Percentiles rank a stretch among this genome's conserved stretches.
Evolutionary conservation across 2,113 vertebrate genomes (phyloP).

Genomic region (Halichoeres trimaculatus): DNA sequence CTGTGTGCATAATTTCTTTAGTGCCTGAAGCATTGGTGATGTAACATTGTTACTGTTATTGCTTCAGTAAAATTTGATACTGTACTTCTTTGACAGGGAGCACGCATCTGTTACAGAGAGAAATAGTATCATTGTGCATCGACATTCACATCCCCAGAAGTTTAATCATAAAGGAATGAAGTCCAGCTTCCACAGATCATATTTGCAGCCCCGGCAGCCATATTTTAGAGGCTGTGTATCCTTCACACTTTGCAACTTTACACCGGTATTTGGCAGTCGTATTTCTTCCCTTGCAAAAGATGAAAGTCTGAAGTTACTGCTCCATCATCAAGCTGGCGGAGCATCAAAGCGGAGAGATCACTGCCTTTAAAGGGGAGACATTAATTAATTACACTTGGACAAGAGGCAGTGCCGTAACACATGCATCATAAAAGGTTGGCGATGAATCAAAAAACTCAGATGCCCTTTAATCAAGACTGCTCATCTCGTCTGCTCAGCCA

Average conservation of each 20-base stretch:
- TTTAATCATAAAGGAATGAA: background rate
- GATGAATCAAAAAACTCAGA: background rate
- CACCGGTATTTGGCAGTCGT: background rate
- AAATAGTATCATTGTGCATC: background rate
- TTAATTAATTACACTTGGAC: conserved; percentile 5
- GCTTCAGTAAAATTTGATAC: background rate
- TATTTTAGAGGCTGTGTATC: background rate
- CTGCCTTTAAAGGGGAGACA: background rate
- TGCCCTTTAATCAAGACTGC: background rate
- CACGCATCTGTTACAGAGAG: background rate
- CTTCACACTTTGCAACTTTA: background rate
- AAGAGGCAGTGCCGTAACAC: background rate
- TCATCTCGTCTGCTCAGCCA: background rate
- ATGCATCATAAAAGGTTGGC: background rate
- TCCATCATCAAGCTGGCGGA: background rate
- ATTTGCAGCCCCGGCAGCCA: background rate
- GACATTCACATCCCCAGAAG: background rate
- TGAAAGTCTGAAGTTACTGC: background rate
- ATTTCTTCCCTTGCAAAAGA: background rate
- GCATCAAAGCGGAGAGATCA: background rate
- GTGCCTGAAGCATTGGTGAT: background rate
- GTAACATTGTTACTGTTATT: conserved; percentile 2
- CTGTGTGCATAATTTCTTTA: background rate
- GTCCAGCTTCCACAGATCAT: background rate
- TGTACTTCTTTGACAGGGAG: background rate